Base-by-base conservation (phyloP, 2,113 vertebrate genomes). In the Cebidichthys violaceus region DNA sequence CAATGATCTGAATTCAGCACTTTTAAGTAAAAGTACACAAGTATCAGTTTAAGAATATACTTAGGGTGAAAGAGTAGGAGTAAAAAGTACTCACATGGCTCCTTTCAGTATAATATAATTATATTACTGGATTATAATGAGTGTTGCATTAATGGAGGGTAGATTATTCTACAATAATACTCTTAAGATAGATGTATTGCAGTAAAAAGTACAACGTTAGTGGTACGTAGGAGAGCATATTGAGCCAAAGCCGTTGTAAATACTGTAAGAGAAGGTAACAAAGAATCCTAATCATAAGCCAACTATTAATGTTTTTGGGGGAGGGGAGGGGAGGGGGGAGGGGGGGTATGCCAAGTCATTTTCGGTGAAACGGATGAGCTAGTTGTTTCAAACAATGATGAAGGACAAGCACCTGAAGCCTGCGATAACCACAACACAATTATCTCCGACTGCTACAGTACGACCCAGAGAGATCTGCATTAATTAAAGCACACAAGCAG, bases 371-470 rank as follows among this genome's bases (percentile, higher is more conserved):
- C 54, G 84, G 82, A 89, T 86, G 84, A 90, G 79, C 79, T 72
- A 68, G 82, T 84, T 77, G 77, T 86, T 87, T 91, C 61, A 85
- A 83, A 88, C 85, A 87, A 89, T 75, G 81, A 84, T 91, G 79
- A 90, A 90, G 86, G 90, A 91, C 90, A 67, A 92, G 84, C 88
- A 93, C 87, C 85, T 90, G 83, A 89, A 90, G 86, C 62, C 83
- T 80, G 70, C 37, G 86, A 90, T 90, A 90, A 91, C 86, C 80
- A 87, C 81, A 85, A 80, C 86, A 91, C 89, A 90, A 88, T 92
- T 91, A 92, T 92, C 86, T 89, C 75, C 13, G 27, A 62, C 73
- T 77, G 77, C 84, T 87, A 88, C 86, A 67, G 83, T 86, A 76
- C 83, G 89, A 92, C 80, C 86, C 75, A 81, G 86, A 91, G 79